phyloP scores from a whole-genome alignment of 2,113 vertebrate genomes.

The Bolborhynchus lineola region DNA sequence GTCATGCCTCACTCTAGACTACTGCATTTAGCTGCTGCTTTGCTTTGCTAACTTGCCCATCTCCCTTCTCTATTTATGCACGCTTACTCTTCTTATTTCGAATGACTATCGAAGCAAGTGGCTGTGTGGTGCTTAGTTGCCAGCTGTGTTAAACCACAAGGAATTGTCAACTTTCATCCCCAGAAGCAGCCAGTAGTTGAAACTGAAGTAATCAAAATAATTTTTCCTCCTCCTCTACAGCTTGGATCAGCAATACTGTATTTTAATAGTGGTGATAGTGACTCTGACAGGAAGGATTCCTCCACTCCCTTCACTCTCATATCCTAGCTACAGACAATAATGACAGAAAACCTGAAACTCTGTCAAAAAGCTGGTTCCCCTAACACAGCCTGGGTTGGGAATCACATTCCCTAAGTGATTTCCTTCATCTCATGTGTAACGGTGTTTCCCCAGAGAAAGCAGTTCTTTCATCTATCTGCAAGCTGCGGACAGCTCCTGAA shows the following conservation, averaged over 20 bases:
- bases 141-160: background rate
- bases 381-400: background rate
- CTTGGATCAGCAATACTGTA: background rate
- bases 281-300: background rate
- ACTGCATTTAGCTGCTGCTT: background rate
- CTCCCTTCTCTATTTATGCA: background rate
- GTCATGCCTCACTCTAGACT: background rate
- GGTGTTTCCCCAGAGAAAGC: background rate
- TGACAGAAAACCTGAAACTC: background rate
- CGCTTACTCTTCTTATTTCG: background rate
- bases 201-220: background rate
- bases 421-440: background rate
- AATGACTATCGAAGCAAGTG: background rate
- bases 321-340: background rate
- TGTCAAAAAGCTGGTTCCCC: background rate
- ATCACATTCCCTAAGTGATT: background rate
- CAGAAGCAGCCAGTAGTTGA: background rate
- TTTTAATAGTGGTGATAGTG: background rate
- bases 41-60: background rate
- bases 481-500: background rate
- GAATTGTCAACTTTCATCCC: background rate
- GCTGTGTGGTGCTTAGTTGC: background rate
- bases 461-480: fast-evolving
- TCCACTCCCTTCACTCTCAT: too few species aligned
- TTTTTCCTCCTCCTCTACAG: background rate